Evolutionary conservation across 1,140 invertebrate species (phyloP), one percentile per base, ranked within the genome.

Genomic region (Drosophila pachea): DNA sequence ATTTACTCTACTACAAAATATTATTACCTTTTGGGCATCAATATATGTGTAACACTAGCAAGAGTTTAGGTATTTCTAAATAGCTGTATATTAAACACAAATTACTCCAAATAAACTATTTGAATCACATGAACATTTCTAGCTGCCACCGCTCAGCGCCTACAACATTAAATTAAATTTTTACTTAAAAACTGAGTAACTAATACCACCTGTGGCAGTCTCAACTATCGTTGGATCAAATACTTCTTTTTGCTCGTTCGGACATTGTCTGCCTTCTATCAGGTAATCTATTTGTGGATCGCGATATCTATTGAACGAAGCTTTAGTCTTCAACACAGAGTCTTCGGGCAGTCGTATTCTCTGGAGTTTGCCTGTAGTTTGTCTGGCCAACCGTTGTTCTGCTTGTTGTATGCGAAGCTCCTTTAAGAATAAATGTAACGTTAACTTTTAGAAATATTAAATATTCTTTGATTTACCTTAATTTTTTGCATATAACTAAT

Each of bases 361-460:
- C 22, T 53, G 42, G 1, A 50, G 4, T 3, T 22, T 53, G 31
- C 12, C 4, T 22, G n/a, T 40, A 0, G 45, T 52, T 5, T 69
- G 66, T 42, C 33, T 73, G n/a, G 77, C 71, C 14, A 89, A 52
- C 7, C 88, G 74, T 50, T 89, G 64, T 22, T 79, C 78, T 5
- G 88, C 88, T 55, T 89, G 88, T 65, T 82, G 64, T 45, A 86
- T 49, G 49, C 86, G 76, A 5, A 88, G 9, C 42, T 86, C 72
- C 84, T 88, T 16, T n/a, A 50, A 42, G 4, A 0, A 33, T 55
- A 9, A 2, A 7, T 22, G 36, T 11, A 31, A 12, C 11, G 1
- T 47, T n/a, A 58, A 32, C 7, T 11, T 45, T n/a, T 8, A n/a
- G 6, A 0, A 35, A 35, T 0, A 11, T 22, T 4, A 9, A 8